A percentile compares a stretch with the other conserved stretches of the same genome.
Conservation (phyloP, 2,797 vertebrate genomes). For the Tadarida brasiliensis region DNA sequence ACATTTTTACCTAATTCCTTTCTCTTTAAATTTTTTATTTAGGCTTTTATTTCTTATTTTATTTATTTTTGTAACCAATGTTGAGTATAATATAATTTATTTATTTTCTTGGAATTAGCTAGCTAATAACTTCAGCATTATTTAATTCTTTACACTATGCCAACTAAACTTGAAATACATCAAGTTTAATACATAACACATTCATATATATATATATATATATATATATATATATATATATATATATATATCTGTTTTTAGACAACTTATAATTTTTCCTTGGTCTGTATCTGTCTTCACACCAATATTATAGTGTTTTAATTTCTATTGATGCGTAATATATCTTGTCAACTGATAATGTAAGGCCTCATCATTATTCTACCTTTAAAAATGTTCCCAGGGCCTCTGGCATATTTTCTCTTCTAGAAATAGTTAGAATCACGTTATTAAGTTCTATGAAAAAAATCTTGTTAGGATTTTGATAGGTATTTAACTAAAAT, state of each 20-base stretch:
- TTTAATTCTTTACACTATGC: background rate
- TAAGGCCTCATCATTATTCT: background rate
- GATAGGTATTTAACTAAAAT: conserved; percentile 34
- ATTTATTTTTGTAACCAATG: background rate
- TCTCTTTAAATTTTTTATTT: background rate
- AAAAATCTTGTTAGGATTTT: background rate
- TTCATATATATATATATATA: background rate
- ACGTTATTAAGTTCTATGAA: background rate
- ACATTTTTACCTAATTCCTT: background rate
- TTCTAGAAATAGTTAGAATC: conserved; percentile 21
- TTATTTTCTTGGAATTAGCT: conserved; percentile 14
- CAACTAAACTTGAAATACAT: conserved; percentile 52
- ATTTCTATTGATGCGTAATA: background rate
- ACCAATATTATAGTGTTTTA: background rate
- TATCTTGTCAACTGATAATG: background rate
- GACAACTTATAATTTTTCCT: background rate
- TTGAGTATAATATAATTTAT: conserved; percentile 20
- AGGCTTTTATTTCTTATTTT: background rate
- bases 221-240: background rate
- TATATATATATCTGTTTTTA: background rate
- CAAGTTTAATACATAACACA: background rate
- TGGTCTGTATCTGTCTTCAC: background rate
- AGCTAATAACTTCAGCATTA: background rate
- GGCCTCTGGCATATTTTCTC: background rate
- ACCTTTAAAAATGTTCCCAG: background rate